Conservation (phyloP, 2,888 invertebrate genomes). For the Meghimatium bilineatum region DNA sequence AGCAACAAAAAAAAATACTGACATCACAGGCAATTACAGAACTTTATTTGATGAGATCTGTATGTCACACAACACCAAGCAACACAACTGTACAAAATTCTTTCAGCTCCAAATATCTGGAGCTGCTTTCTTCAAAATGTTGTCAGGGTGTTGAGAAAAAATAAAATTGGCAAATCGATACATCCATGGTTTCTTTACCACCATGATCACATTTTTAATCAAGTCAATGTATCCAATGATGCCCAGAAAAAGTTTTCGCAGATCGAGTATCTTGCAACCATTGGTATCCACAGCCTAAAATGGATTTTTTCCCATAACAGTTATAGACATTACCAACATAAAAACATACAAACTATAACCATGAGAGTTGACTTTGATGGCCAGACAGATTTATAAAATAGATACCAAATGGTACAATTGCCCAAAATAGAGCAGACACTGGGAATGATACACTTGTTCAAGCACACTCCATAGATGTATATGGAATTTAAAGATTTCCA, state of each 20-base stretch:
- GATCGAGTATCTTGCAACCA: not conserved
- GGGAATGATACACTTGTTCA: too few species aligned
- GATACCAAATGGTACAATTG: too few species aligned
- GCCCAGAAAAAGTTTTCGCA: not conserved
- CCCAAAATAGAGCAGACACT: too few species aligned
- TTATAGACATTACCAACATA: too few species aligned
- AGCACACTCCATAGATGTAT: too few species aligned
- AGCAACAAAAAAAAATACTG: not conserved
- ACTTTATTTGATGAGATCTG: not conserved
- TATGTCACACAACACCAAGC: constrained; percentile 9
- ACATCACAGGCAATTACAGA: not conserved
- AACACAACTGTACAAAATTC: constrained; percentile 15
- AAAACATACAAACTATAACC: too few species aligned
- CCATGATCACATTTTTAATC: not conserved
- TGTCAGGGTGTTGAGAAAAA: not conserved
- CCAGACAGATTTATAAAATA: too few species aligned
- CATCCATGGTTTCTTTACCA: not conserved
- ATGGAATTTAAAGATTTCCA: too few species aligned
- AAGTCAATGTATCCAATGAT: not conserved
- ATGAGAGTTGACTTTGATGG: too few species aligned
- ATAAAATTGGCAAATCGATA: not conserved
- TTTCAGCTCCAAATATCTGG: not conserved
- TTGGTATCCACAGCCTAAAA: not conserved
- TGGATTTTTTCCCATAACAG: too few species aligned
- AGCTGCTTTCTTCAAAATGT: not conserved